Conservation (phyloP, 2,888 invertebrate genomes). For the Meiosimyza platycephala region DNA sequence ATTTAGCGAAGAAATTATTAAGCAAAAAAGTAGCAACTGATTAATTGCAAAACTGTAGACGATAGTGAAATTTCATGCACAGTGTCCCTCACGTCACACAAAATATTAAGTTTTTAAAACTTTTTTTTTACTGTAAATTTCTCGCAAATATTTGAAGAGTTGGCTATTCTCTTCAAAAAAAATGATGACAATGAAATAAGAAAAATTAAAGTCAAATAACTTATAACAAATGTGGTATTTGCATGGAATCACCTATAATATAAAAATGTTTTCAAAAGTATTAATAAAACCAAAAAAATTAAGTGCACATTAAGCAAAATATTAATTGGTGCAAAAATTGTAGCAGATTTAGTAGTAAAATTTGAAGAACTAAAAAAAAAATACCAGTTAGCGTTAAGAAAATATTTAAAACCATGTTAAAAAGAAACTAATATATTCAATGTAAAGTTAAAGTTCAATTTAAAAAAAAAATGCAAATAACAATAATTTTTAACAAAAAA, state of each 20-base stretch:
- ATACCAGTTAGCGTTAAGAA: background rate
- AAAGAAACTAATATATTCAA: background rate
- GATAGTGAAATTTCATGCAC: too few relatives aligned
- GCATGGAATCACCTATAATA: background rate
- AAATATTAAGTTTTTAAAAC: too few relatives aligned
- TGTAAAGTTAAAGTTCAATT: background rate
- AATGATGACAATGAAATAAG: too few relatives aligned
- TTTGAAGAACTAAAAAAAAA: slow-evolving; percentile 13
- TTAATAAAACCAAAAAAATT: background rate
- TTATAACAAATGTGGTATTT: too few relatives aligned
- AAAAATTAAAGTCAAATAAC: too few relatives aligned
- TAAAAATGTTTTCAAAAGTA: background rate
- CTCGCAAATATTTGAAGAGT: too few relatives aligned
- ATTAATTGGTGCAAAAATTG: slow-evolving; percentile 17
- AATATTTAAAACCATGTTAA: background rate
- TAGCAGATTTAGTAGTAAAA: slow-evolving; percentile 32
- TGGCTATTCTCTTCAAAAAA: too few relatives aligned
- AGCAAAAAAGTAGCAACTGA: background rate
- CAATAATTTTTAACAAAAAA: slow-evolving; percentile 1
- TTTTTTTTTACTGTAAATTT: too few relatives aligned
- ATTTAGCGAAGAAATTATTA: background rate
- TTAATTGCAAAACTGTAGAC: background rate
- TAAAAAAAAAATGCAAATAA: background rate
- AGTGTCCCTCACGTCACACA: too few relatives aligned
- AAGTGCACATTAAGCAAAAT: slow-evolving; percentile 8